Percentiles rank a stretch among this genome's conserved stretches.
Conservation (phyloP, 2,888 invertebrate genomes). For the Rotaria magnacalcarata region DNA sequence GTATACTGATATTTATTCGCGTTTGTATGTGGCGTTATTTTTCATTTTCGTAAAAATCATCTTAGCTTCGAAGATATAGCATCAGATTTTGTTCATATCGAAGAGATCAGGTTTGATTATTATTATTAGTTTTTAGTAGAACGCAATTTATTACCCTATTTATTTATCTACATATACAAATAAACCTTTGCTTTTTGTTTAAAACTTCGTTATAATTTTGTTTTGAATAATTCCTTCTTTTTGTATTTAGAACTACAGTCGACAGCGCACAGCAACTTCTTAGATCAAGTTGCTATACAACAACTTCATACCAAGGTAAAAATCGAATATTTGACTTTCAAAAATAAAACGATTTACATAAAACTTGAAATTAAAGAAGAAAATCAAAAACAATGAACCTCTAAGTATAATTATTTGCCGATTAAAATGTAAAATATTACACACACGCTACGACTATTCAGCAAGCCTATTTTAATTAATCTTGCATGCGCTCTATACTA, state of each 20-base stretch:
- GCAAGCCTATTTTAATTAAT: too few relatives aligned
- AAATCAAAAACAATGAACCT: too few relatives aligned
- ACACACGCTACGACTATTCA: too few relatives aligned
- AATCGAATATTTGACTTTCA: not conserved
- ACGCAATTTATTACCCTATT: too few relatives aligned
- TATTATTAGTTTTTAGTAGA: not conserved
- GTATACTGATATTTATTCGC: not conserved
- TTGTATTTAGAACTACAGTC: not conserved
- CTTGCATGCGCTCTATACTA: too few relatives aligned
- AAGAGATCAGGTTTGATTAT: slow-evolving; percentile 23
- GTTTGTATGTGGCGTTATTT: too few relatives aligned
- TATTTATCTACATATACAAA: too few relatives aligned
- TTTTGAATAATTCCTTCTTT: not conserved
- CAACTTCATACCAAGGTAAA: slow-evolving; percentile 30
- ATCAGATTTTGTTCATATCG: not conserved
- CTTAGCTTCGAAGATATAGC: not conserved
- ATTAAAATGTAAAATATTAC: too few relatives aligned
- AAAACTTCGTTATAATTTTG: not conserved
- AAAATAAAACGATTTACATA: not conserved
- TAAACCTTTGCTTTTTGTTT: not conserved
- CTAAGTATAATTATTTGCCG: too few relatives aligned
- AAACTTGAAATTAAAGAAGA: too few relatives aligned
- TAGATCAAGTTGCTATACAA: not conserved
- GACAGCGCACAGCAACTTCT: not conserved
- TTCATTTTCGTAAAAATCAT: not conserved